A percentile compares a stretch with the other conserved stretches of the same genome.
Evolutionary conservation across 2,888 invertebrate species (phyloP).

Genomic region (Cheiracanthium punctorium): DNA sequence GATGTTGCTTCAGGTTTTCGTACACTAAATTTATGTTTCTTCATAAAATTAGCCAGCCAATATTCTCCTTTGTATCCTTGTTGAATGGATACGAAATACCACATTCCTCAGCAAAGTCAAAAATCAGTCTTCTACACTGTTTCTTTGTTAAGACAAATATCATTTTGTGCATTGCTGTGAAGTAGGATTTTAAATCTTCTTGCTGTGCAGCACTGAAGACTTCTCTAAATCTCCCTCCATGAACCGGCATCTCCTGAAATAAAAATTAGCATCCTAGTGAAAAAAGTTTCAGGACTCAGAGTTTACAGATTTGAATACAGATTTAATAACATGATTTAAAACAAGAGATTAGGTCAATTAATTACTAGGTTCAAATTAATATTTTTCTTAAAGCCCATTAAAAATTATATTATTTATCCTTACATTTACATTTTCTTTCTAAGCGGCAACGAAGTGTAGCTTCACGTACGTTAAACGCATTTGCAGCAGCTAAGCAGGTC

Average conservation of each 20-base stretch:
- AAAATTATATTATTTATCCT: background rate
- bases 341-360: background rate
- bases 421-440: background rate
- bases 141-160: background rate
- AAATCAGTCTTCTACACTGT: background rate
- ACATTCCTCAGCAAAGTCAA: background rate
- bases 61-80: background rate
- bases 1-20: background rate
- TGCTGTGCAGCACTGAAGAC: background rate
- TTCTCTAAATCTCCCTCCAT: background rate
- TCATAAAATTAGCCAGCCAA: constrained; percentile 3
- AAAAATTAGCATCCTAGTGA: background rate
- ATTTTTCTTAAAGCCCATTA: background rate
- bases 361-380: background rate
- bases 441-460: background rate
- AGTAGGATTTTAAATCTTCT: background rate
- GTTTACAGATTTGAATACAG: background rate
- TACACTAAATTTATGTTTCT: background rate
- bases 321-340: background rate
- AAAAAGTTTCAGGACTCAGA: background rate
- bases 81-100: background rate
- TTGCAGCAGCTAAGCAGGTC: background rate
- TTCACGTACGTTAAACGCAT: background rate
- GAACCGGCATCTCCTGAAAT: background rate
- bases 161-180: background rate